Evolutionary conservation across 2,888 invertebrate species (phyloP).

Genomic region (Phaonia tiefii): DNA sequence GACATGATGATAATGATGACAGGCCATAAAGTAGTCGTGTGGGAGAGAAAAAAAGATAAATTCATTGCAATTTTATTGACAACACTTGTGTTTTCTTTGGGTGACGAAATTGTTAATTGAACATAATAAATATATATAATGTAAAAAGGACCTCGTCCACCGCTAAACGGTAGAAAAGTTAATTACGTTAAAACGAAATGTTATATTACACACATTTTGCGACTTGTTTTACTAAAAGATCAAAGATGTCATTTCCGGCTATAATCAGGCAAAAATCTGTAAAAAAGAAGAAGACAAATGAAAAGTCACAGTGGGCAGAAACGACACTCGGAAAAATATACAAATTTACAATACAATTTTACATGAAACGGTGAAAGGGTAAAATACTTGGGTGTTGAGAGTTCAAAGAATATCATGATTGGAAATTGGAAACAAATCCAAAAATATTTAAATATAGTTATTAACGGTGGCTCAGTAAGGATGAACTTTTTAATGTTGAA

Average conservation of each 20-base stretch:
- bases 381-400: too few species aligned
- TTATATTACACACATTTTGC: conserved; percentile 4
- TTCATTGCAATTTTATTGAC: conserved; percentile 15
- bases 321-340: too few species aligned
- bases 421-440: too few species aligned
- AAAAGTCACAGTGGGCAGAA: neutral
- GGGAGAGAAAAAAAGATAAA: neutral
- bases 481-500: too few species aligned
- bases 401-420: too few species aligned
- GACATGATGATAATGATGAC: too few species aligned
- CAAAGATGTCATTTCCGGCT: neutral
- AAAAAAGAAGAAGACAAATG: neutral
- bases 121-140: conserved; percentile 11
- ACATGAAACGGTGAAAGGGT: too few species aligned
- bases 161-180: conserved; percentile 11
- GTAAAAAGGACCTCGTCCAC: neutral
- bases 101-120: conserved; percentile 29
- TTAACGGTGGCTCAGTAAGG: too few species aligned
- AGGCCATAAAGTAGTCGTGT: neutral
- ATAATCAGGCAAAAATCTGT: neutral
- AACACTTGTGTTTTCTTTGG: conserved; percentile 8
- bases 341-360: too few species aligned
- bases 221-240: neutral
- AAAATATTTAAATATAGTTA: too few species aligned
- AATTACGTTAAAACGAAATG: conserved; percentile 25